Base-by-base conservation (phyloP, 2,888 invertebrate species). In the Ophioninae sp. region DNA sequence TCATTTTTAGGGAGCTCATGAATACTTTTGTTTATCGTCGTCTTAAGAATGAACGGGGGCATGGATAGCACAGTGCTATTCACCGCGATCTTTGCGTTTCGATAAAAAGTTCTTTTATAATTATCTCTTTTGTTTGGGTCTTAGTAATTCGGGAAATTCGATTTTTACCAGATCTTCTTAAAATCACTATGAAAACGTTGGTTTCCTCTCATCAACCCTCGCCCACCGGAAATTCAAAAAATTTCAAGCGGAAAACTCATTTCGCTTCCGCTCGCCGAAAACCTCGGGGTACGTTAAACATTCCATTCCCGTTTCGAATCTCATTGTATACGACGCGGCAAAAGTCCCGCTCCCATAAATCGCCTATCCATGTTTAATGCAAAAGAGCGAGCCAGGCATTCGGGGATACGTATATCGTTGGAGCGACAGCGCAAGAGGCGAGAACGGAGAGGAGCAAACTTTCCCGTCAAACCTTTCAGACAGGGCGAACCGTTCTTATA, bases 351-450 rank as follows among this genome's bases (percentile, higher is more conserved):
- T 85, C 72, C 87, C 89, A 90, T 90, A 91, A 91, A 91, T 91
- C 91, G 91, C 90, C 91, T 91, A 91, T 91, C 91, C 91, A 89
- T 91, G 91, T 91, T 91, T 91, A 91, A 91, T 90, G 91, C 90
- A 90, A 84, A 81, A 84, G 89, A 87, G 86, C 87, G 65, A 69
- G 74, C 64, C 80, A 81, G 87, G 82, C 87, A 86, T 88, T 87
- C 37, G 56, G 13, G n/a, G 23, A 56, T 76, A 59, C 69, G 17
- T 75, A 30, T 78, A 39, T 67, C 59, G 20, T 80, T 17, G 79
- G 86, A 81, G 78, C 85, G 84, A 85, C 84, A 77, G 83, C 84
- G 68, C 65, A 80, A 22, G 82, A 77, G 78, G 79, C 76, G 73
- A 65, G 82, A 79, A 73, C 73, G 30, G 39, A 23, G 74, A 80